These are phyloP conservation scores for Zygaena filipendulae DNA, from an alignment of 2,888 invertebrate genomes.

Conservation along the genomic window DNA sequence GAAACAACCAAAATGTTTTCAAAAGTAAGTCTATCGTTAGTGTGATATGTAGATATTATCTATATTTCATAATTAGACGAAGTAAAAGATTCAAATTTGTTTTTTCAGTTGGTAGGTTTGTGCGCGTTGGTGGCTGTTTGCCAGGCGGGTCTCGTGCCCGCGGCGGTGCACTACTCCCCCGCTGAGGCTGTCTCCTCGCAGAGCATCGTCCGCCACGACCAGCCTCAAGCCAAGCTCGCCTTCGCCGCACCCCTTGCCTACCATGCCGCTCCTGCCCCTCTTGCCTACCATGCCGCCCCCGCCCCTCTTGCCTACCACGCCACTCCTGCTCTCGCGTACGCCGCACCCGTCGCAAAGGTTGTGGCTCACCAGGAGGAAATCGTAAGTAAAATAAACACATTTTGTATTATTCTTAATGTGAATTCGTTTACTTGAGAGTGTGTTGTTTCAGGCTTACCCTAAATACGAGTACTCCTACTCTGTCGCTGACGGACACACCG, in stretches of 20 bases:
- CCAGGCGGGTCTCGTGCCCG: constrained; percentile 28
- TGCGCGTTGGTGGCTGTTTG: constrained; percentile 27
- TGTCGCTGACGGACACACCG: constrained; percentile 60
- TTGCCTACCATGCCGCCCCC: constrained; percentile 19
- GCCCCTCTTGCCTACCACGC: constrained; percentile 14
- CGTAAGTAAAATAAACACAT: constrained; percentile 16
- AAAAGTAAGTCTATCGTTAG: constrained; percentile 30
- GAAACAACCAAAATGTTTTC: constrained; percentile 35
- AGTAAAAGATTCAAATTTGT: background rate
- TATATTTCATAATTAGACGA: constrained; percentile 1
- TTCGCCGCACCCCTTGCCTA: constrained; percentile 7
- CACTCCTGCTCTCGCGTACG: constrained; percentile 19
- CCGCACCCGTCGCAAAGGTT: constrained; percentile 25
- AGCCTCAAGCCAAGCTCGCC: constrained; percentile 22
- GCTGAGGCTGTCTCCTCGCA: constrained; percentile 40
- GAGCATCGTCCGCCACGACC: constrained; percentile 45
- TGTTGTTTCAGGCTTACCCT: constrained; percentile 27
- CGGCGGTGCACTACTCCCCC: constrained; percentile 40
- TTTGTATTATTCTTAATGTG: constrained; percentile 9
- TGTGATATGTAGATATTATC: background rate
- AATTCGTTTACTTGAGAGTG: constrained; percentile 15
- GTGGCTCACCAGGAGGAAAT: constrained; percentile 23
- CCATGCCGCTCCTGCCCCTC: constrained; percentile 11
- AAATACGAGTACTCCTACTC: constrained; percentile 58
- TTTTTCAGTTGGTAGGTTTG: constrained; percentile 24